phyloP scores from a whole-genome alignment of 1,140 invertebrate species.

The Araneus ventricosus region DNA sequence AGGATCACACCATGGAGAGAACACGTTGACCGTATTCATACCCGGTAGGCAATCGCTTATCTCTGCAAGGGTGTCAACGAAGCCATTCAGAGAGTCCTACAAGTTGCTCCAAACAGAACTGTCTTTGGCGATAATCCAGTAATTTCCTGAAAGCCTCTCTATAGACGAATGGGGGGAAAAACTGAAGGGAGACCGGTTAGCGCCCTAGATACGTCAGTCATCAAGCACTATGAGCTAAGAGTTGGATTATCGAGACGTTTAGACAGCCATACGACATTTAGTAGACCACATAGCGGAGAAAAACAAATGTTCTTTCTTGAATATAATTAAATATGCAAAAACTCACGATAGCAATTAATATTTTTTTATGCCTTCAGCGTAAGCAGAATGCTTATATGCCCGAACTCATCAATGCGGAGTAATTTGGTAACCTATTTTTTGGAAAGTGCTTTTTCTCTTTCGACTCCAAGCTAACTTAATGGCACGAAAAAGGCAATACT shows the following conservation, averaged over 20 bases:
- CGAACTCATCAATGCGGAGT: not conserved
- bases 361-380: not conserved
- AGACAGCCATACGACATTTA: not conserved
- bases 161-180: not conserved
- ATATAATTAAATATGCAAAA: not conserved
- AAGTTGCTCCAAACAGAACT: not conserved
- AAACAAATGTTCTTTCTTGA: not conserved
- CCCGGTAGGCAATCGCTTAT: not conserved
- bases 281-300: too few species aligned
- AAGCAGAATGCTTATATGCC: not conserved
- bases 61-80: not conserved
- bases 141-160: not conserved
- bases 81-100: not conserved
- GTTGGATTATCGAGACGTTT: not conserved
- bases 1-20: not conserved
- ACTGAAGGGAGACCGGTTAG: not conserved
- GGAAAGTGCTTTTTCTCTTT: too few species aligned
- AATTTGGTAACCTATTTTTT: not conserved
- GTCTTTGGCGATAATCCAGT: not conserved
- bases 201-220: not conserved
- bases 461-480: too few species aligned
- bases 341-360: not conserved
- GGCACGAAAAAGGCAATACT: too few species aligned
- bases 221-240: not conserved
- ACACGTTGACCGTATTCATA: not conserved